Conservation (phyloP, 2,888 invertebrate species). For the Onchidella celtica region DNA sequence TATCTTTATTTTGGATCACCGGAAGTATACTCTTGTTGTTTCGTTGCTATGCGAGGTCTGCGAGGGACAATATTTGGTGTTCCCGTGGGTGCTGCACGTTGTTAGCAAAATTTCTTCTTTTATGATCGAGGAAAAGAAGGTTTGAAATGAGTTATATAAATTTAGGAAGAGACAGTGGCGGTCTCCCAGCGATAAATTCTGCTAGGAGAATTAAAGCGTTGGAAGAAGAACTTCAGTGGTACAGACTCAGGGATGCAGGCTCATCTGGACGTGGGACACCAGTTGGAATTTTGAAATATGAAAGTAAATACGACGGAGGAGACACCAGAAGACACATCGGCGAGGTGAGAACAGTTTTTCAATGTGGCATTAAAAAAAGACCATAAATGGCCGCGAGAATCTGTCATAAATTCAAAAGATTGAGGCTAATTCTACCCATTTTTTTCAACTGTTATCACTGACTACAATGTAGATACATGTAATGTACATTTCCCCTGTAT, state of each 20-base stretch:
- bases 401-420: no score
- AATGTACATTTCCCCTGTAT: no score
- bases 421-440: no score
- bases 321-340: constrained; percentile 40
- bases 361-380: no score
- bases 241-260: constrained; percentile 46
- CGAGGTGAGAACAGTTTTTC: constrained; percentile 41
- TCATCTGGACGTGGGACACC: constrained; percentile 33
- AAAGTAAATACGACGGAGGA: constrained; percentile 37
- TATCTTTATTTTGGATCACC: background rate
- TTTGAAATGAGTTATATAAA: constrained; percentile 45
- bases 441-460: no score
- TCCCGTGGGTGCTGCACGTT: background rate
- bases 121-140: background rate
- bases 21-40: constrained; percentile 9
- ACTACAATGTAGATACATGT: no score
- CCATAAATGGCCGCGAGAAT: no score
- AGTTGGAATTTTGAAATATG: constrained; percentile 45
- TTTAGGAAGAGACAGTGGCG: constrained; percentile 29
- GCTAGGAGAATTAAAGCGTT: constrained; percentile 57
- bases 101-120: background rate
- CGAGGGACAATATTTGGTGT: constrained; percentile 31
- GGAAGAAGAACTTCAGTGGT: constrained; percentile 57
- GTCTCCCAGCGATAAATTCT: constrained; percentile 41
- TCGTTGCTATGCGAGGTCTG: constrained; percentile 44